Percentiles rank a stretch among this genome's conserved stretches.
phyloP scores from a whole-genome alignment of 53 echinoderm and acorn worm genomes.

The Astropecten irregularis region DNA sequence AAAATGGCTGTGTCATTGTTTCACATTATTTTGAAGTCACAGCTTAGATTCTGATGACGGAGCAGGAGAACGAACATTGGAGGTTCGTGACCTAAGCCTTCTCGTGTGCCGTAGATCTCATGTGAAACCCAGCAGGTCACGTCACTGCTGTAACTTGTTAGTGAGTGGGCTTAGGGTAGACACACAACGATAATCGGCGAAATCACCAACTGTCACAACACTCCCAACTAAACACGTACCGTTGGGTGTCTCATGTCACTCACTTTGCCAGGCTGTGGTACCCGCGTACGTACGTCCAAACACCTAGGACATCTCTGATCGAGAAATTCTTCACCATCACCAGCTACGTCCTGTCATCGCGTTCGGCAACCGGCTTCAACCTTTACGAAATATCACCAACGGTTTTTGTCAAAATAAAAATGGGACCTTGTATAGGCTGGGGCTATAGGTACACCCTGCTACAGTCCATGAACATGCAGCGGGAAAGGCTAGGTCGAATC shows the following conservation, averaged over 20 bases:
- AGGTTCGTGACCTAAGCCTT: too few relatives aligned
- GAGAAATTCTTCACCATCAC: too few relatives aligned
- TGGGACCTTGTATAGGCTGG: background rate
- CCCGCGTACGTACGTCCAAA: background rate
- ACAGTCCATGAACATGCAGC: background rate
- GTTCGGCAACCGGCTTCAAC: background rate
- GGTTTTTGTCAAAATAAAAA: background rate
- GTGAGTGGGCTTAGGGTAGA: background rate
- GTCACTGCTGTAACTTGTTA: too few relatives aligned
- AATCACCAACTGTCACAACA: constrained; percentile 2
- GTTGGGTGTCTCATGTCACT: background rate
- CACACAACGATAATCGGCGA: background rate
- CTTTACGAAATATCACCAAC: background rate
- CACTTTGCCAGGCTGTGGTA: background rate
- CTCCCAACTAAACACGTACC: background rate
- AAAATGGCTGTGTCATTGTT: too few relatives aligned
- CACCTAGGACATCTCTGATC: constrained; percentile 13
- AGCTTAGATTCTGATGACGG: too few relatives aligned
- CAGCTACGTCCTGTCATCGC: too few relatives aligned
- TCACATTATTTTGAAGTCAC: too few relatives aligned
- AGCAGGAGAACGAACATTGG: too few relatives aligned
- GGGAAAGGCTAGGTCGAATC: constrained; percentile 20
- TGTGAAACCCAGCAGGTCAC: background rate
- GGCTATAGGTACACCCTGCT: background rate
- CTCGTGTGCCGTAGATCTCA: too few relatives aligned